phyloP scores from a whole-genome alignment of 2,888 invertebrate genomes.

The Drosophila colorata region DNA sequence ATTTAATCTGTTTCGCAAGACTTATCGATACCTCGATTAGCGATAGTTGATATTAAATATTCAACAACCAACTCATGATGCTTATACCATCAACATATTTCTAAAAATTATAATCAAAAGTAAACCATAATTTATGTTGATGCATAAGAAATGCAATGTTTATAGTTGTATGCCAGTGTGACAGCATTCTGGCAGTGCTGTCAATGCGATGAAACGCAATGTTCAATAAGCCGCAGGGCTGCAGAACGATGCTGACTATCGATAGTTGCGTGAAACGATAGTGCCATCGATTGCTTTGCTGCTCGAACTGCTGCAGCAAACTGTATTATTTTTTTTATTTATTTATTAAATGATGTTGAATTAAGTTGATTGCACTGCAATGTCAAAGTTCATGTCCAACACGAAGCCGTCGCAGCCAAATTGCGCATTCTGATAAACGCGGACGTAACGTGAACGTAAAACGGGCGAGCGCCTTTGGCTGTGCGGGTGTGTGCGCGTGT shows the following conservation, averaged over 20 bases:
- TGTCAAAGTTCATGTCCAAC: slow-evolving; percentile 56
- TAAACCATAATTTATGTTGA: too few species aligned
- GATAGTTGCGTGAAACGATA: slow-evolving; percentile 49
- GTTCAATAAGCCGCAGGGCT: slow-evolving; percentile 15
- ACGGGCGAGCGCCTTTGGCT: slow-evolving; percentile 47
- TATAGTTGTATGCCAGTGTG: slow-evolving; percentile 1
- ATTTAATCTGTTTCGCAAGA: neutral
- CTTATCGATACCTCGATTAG: slow-evolving; percentile 11
- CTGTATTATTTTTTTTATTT: slow-evolving; percentile 58
- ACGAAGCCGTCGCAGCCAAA: slow-evolving; percentile 28
- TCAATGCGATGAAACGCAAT: neutral
- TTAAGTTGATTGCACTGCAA: slow-evolving; percentile 63
- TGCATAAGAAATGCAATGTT: too few species aligned
- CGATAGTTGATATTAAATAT: neutral
- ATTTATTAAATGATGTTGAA: slow-evolving; percentile 63
- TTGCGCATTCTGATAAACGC: slow-evolving; percentile 62
- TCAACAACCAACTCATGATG: too few species aligned
- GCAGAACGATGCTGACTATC: slow-evolving; percentile 16
- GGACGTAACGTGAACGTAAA: slow-evolving; percentile 42
- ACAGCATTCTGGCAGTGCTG: slow-evolving; percentile 6
- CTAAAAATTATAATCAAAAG: too few species aligned
- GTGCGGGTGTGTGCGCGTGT: slow-evolving; percentile 59
- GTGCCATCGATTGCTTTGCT: slow-evolving; percentile 60
- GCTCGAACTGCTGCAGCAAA: slow-evolving; percentile 61
- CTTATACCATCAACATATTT: too few species aligned